phyloP scores from a whole-genome alignment of 2,888 invertebrate genomes.

The Cryptops parisi region DNA sequence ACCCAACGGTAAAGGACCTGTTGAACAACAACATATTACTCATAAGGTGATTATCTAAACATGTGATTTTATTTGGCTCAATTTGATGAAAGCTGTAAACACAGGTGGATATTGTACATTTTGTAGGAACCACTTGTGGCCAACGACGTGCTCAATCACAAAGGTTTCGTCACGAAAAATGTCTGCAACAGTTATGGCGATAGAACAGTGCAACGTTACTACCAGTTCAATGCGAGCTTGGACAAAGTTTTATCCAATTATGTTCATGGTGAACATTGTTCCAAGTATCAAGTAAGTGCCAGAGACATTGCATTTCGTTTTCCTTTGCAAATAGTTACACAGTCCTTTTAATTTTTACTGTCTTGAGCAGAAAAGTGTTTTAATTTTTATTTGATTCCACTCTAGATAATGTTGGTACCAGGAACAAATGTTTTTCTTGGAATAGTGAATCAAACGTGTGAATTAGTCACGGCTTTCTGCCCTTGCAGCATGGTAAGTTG shows the following conservation, averaged over 20 bases:
- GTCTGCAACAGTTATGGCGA: constrained; percentile 73
- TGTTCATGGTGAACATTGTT: constrained; percentile 73
- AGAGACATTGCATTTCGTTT: too few relatives aligned
- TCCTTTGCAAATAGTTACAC: too few relatives aligned
- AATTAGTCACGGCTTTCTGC: constrained; percentile 66
- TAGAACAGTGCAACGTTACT: constrained; percentile 62
- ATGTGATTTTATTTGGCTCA: background rate
- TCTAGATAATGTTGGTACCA: constrained; percentile 44
- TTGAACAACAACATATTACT: constrained; percentile 74
- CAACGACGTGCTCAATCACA: constrained; percentile 75
- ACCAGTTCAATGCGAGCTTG: constrained; percentile 60
- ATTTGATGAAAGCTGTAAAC: background rate
- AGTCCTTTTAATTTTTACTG: too few relatives aligned
- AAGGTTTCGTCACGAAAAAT: constrained; percentile 63
- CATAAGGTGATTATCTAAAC: constrained; percentile 40
- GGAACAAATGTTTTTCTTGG: constrained; percentile 81
- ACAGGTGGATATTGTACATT: constrained; percentile 2
- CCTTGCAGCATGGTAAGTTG: constrained; percentile 65
- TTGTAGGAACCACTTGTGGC: constrained; percentile 63
- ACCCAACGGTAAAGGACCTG: constrained; percentile 43
- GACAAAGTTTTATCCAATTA: constrained; percentile 62
- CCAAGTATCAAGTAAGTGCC: constrained; percentile 73
- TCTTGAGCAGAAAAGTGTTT: too few relatives aligned
- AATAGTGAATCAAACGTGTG: constrained; percentile 73
- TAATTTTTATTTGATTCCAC: background rate